These are phyloP conservation scores for Oscheius sp. DNA, from an alignment of 2,888 invertebrate genomes.

Conservation along the genomic window DNA sequence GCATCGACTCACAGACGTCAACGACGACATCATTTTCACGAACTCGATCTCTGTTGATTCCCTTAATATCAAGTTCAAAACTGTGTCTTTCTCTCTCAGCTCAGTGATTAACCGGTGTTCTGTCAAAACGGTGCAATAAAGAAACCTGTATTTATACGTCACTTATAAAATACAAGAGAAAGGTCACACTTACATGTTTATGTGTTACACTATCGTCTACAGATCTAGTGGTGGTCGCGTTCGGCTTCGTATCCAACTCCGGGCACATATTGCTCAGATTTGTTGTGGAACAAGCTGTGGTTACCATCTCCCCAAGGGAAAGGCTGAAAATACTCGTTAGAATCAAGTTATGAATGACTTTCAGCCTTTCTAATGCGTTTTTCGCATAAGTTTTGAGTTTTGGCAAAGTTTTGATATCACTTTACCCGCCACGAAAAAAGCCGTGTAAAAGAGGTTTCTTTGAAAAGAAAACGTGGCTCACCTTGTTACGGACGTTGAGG, in stretches of 20 bases:
- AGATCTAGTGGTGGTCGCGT: slow-evolving; percentile 40
- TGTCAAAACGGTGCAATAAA: slow-evolving; percentile 17
- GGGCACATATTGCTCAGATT: slow-evolving; percentile 67
- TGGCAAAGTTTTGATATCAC: no score
- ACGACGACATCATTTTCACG: slow-evolving; percentile 13
- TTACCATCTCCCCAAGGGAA: slow-evolving; percentile 95
- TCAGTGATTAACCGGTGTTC: slow-evolving; percentile 19
- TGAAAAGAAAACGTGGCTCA: slow-evolving; percentile 19
- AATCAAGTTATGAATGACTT: background rate
- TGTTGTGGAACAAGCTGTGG: slow-evolving; percentile 87
- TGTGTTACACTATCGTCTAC: no score
- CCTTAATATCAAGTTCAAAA: slow-evolving; percentile 9
- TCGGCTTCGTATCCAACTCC: slow-evolving; percentile 67
- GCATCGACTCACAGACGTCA: background rate
- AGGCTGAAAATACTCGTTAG: slow-evolving; percentile 76
- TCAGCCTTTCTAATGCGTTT: background rate
- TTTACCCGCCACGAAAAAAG: background rate
- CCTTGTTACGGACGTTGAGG: slow-evolving; percentile 68
- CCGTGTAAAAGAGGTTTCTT: background rate
- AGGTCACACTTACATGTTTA: no score
- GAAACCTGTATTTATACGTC: no score
- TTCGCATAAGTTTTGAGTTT: background rate
- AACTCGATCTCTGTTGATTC: slow-evolving; percentile 23
- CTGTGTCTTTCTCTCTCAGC: background rate
- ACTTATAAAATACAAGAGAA: no score